Conservation (phyloP, 2,113 vertebrate species). For the Sebastes schlegelii region DNA sequence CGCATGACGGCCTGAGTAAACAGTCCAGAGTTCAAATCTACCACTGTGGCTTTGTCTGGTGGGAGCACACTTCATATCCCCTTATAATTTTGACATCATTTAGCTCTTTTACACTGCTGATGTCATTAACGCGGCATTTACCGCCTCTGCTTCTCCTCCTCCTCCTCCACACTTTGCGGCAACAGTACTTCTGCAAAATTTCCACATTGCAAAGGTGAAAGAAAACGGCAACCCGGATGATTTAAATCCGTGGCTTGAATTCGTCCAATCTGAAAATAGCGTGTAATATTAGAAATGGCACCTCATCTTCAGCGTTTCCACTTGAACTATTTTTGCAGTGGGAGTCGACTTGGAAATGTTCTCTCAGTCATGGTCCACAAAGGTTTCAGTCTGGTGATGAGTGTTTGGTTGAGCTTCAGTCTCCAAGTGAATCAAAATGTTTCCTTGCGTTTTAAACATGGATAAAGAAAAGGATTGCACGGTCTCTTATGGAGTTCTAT, state of each 20-base stretch:
- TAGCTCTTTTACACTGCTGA: background rate
- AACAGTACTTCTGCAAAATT: background rate
- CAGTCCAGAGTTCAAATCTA: constrained; percentile 45
- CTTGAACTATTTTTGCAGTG: constrained; percentile 14
- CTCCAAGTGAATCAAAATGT: constrained; percentile 20
- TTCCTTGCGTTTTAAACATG: background rate
- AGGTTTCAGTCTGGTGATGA: constrained; percentile 14
- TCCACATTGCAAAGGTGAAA: background rate
- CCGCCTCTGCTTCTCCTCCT: too few relatives aligned
- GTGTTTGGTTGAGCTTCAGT: background rate
- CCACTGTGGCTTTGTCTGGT: background rate
- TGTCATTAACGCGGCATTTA: too few relatives aligned
- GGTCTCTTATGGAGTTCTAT: constrained; percentile 12
- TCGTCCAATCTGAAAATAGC: background rate
- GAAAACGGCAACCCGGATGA: background rate
- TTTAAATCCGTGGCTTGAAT: background rate
- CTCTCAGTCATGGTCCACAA: background rate
- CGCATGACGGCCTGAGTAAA: constrained; percentile 35
- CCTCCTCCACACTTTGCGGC: too few relatives aligned
- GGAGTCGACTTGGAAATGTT: constrained; percentile 3
- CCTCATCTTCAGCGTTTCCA: constrained; percentile 23
- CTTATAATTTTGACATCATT: background rate
- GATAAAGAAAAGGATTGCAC: constrained; percentile 5
- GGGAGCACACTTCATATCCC: background rate
- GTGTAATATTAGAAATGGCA: background rate